Base-by-base conservation (phyloP, 2,113 vertebrate genomes). In the Chaenogobius annularis region DNA sequence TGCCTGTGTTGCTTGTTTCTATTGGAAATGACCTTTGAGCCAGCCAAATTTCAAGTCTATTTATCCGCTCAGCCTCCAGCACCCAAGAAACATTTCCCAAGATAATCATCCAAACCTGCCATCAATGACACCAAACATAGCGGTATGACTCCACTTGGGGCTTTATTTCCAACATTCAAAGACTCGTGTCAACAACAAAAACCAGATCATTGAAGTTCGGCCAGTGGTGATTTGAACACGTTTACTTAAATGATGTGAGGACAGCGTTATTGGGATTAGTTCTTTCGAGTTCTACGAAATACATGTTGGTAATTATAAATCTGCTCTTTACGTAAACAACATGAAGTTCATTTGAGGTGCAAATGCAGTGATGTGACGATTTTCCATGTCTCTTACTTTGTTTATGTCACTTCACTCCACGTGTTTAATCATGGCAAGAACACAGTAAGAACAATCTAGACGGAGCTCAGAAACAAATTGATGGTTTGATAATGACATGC, bases 371-470 rank as follows among this genome's bases (percentile, higher is more conserved):
- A 67, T 66, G 54, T 64, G 58, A 81, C 43, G 80, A 72, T 73
- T 71, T 70, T 80, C 63, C 23, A 73, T 70, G 44, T 82, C 69
- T 40, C 31, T 2, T 1, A 71, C 44, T 85, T 75, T 90, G 88
- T 88, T 89, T 89, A 82, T 20, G 68, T 82, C 74, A 7, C 5
- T 82, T 76, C 35, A 70, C 80, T 76, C 69, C 20, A 5, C 63
- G 58, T 75, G 80, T 78, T 66, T 88, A 85, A 81, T 78, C 84
- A 78, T 31, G 26, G 26, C 75, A 82, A 80, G 23, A 58, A 83
- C 20, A 40, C 52, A 62, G 67, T 23, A 65, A 64, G 61, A 73
- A 26, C 65, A 74, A 84, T 8, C 48, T 52, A 52, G 48, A 52
- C 19, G 17, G 48, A 52, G 48, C 19, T n/a, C 7, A 7, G 48